Conservation (phyloP, 2,113 vertebrate genomes). For the Aspiorhynchus laticeps region DNA sequence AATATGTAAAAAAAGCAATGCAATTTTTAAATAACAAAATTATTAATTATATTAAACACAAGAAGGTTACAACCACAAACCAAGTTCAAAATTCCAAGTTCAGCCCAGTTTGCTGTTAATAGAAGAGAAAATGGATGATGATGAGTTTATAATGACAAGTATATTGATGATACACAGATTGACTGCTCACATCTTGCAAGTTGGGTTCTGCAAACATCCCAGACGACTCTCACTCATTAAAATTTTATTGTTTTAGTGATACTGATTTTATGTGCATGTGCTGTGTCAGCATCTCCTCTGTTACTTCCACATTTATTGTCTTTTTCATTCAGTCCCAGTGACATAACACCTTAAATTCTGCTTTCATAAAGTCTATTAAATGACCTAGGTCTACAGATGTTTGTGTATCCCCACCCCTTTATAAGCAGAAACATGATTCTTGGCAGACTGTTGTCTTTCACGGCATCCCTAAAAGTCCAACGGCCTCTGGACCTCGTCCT, state of each 20-base stretch:
- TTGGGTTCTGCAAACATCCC: neutral
- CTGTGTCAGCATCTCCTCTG: neutral
- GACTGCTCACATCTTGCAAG: neutral
- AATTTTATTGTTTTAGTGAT: neutral
- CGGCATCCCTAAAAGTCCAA: conserved; percentile 62
- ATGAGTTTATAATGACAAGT: neutral
- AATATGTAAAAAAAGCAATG: too few species aligned
- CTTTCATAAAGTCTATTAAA: neutral
- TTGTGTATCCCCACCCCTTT: neutral
- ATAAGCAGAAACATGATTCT: conserved; percentile 20
- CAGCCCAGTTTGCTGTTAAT: neutral
- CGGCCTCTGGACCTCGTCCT: conserved; percentile 43
- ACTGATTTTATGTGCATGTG: neutral
- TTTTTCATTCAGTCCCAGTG: neutral
- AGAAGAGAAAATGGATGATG: neutral
- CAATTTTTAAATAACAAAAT: too few species aligned
- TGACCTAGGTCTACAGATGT: neutral
- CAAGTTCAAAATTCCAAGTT: neutral
- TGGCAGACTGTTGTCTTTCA: conserved; percentile 61
- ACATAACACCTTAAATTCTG: neutral
- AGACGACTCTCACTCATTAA: neutral
- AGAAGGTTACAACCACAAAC: neutral
- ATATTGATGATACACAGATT: neutral
- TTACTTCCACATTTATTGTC: neutral
- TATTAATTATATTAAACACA: neutral